Evolutionary conservation across 92 coral and sea anemone species (phyloP), one percentile per base, ranked within the genome.

Genomic region (Heteractis magnifica): DNA sequence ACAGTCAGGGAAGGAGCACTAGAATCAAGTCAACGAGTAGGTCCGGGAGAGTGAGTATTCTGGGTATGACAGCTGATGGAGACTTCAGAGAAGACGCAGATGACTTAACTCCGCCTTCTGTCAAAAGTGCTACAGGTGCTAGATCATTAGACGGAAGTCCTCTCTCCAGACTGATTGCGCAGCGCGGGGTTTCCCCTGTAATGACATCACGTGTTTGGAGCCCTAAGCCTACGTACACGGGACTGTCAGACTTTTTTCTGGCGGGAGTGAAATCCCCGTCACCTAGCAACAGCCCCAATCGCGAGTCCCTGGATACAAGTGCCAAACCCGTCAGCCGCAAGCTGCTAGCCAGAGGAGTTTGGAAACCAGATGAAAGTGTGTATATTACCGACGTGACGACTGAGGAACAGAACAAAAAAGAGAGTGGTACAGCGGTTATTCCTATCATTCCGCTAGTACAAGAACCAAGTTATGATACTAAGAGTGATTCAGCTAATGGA

Each of bases 361-460:
- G 97, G 97, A 93, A 93, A 87, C 97, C 97, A 2, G 81, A 65
- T n/a, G 94, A 93, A 19, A 91, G 97, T 59, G 89, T 93, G 52
- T 74, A 21, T 51, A 81, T 81, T 49, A 75, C 49, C 11, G 94
- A 83, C 70, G 81, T 80, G 62, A 71, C 80, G 51, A 68, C 77
- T 10, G 77, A 34, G 50, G 90, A 68, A 59, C 64, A 62, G n/a
- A 72, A 20, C 3, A 82, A n/a, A 58, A 78, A 71, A 34, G 75
- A n/a, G 16, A 20, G 76, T 21, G 21, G 71, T 18, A 51, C 14
- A 79, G 72, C 15, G 6, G 84, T 65, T 18, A 82, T 75, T n/a
- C 87, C 94, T 52, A 44, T 87, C 20, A 75, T 86, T 52, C 94
- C 97, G 8, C 85, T 85, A 4, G 89, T 93, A 60, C 84, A 65